Conservation (phyloP, 2,113 vertebrate genomes). For the Ursus arctos region DNA sequence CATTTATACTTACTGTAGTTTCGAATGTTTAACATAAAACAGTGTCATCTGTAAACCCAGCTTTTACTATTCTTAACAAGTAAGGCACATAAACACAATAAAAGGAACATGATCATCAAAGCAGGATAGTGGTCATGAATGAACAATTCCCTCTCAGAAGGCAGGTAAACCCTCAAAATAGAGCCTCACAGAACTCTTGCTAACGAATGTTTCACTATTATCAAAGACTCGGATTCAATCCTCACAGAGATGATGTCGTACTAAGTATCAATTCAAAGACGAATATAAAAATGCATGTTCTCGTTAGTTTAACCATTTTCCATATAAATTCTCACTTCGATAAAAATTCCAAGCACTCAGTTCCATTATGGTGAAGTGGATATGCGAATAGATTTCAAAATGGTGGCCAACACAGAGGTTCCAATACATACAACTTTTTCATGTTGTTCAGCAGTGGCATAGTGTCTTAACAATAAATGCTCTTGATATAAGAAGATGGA, state of each 20-base stretch:
- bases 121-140: not conserved
- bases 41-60: not conserved
- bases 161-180: not conserved
- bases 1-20: not conserved
- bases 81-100: not conserved
- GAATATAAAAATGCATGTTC: slow-evolving; percentile 9
- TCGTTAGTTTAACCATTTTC: slow-evolving; percentile 14
- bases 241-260: not conserved
- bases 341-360: slow-evolving; percentile 13
- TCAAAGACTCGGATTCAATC: not conserved
- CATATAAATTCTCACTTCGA: not conserved
- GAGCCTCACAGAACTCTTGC: not conserved
- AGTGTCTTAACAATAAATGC: not conserved
- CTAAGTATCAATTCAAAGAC: not conserved
- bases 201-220: not conserved
- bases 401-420: not conserved
- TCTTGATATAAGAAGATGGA: not conserved
- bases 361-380: not conserved
- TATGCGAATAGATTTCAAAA: slow-evolving; percentile 2
- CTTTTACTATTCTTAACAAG: not conserved
- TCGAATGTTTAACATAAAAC: slow-evolving; percentile 9
- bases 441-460: not conserved
- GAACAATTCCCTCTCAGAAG: not conserved
- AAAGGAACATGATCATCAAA: not conserved
- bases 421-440: not conserved